Evolutionary conservation across 2,888 invertebrate genomes (phyloP), one percentile per base, ranked within the genome.

Genomic region (Homarus gammarus): DNA sequence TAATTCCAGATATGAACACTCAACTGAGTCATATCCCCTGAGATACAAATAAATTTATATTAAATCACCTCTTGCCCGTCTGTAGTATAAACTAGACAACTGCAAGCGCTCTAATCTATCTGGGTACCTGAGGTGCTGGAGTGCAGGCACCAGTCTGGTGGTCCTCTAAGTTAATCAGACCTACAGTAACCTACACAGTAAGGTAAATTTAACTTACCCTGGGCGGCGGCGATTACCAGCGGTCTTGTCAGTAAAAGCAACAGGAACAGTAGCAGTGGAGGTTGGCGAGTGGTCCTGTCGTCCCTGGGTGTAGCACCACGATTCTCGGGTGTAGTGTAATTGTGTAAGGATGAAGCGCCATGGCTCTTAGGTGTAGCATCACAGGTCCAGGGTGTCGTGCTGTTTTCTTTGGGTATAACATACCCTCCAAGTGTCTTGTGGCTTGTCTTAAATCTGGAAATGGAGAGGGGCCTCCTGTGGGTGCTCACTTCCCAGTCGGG

Each of bases 161-260:
- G n/a, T n/a, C n/a, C n/a, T n/a, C n/a, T n/a, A n/a, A n/a, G n/a
- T n/a, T n/a, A n/a, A n/a, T n/a, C n/a, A n/a, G n/a, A n/a, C n/a
- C n/a, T n/a, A n/a, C n/a, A n/a, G n/a, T n/a, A n/a, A n/a, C n/a
- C n/a, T n/a, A n/a, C n/a, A n/a, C n/a, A n/a, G 44, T 6, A 12
- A 49, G 44, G 12, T 49, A 49, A 49, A 6, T 56, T 56, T 3
- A 18, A 75, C 75, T 51, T 51, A 77, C 77, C 77, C 12, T 77
- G 36, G 12, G 77, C 33, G n/a, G 51, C 77, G 22, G 49, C 51
- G 51, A 51, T 31, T 2, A 31, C 10, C 15, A 49, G 49, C 6
- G 38, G 75, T 5, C 40, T n/a, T 2, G 51, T 31, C 6, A 40
- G 22, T 27, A 31, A 27, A 6, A 77, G 51, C 12, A 49, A 31